These are phyloP conservation scores for Urocolius indicus DNA, from an alignment of 2,113 vertebrate genomes.

Conservation along the genomic window DNA sequence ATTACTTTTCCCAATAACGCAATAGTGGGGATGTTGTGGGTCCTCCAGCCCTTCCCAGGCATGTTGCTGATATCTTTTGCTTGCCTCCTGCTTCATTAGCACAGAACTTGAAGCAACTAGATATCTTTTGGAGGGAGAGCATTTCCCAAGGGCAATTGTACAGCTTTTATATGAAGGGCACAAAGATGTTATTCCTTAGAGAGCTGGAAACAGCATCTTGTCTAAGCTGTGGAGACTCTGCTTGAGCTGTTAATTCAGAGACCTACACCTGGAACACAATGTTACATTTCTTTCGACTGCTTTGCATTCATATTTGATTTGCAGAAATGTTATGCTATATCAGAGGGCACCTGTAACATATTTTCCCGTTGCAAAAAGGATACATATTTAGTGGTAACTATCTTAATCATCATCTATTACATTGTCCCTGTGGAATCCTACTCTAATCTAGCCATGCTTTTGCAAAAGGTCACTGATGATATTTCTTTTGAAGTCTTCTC, in stretches of 20 bases:
- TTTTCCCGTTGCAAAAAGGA: constrained; percentile 17
- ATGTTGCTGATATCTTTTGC: neutral
- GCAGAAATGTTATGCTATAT: neutral
- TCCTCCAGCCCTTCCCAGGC: neutral
- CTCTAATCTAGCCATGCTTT: neutral
- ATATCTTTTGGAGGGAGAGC: neutral
- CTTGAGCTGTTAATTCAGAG: neutral
- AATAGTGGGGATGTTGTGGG: fast-evolving
- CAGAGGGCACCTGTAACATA: neutral
- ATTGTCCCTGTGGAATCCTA: neutral
- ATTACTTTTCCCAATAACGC: no score
- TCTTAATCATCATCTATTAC: constrained; percentile 10
- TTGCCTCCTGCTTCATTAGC: neutral
- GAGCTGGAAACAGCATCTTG: neutral
- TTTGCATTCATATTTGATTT: constrained; percentile 36
- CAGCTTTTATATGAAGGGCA: neutral
- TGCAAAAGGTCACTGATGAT: neutral
- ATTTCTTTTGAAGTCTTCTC: neutral
- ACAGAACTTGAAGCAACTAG: neutral
- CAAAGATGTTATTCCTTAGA: neutral
- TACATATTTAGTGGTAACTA: neutral
- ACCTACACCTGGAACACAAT: neutral
- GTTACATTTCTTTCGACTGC: neutral
- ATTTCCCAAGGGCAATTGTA: neutral
- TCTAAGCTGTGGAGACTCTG: neutral